Evolutionary conservation across 2,113 vertebrate species (phyloP).

Genomic region (Hemiprocne comata): DNA sequence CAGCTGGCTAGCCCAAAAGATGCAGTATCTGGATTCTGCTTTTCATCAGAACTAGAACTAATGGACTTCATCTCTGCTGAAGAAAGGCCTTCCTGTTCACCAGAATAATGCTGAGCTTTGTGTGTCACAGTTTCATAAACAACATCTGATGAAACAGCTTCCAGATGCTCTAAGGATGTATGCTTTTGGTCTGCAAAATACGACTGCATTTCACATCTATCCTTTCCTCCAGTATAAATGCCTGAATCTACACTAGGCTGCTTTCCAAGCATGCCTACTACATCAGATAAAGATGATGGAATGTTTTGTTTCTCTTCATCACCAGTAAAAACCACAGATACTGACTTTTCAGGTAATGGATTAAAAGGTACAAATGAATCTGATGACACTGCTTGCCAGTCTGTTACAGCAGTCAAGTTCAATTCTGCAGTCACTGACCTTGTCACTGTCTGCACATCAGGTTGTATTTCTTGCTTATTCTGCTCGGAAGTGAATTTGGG

Average conservation of each 20-base stretch:
- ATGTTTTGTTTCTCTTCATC: constrained; percentile 46
- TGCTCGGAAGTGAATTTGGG: neutral
- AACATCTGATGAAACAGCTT: neutral
- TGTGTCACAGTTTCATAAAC: neutral
- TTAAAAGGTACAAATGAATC: neutral
- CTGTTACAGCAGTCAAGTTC: neutral
- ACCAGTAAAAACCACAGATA: neutral
- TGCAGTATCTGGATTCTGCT: neutral
- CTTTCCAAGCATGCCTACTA: neutral
- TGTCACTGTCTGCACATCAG: neutral
- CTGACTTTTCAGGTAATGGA: neutral
- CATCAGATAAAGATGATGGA: neutral
- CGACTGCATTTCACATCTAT: neutral
- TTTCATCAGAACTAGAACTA: neutral
- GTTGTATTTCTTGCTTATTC: neutral
- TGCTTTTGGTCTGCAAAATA: constrained; percentile 3
- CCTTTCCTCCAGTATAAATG: neutral
- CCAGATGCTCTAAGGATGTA: neutral
- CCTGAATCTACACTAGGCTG: neutral
- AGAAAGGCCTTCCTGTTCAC: neutral
- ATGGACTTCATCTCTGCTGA: neutral
- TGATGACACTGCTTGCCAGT: neutral
- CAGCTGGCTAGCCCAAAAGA: constrained; percentile 11
- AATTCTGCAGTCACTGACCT: neutral
- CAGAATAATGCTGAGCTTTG: neutral